Percentiles rank a stretch among this genome's conserved stretches.
phyloP scores from a whole-genome alignment of 2,888 invertebrate species.

The Mesorhabditis sp. region DNA sequence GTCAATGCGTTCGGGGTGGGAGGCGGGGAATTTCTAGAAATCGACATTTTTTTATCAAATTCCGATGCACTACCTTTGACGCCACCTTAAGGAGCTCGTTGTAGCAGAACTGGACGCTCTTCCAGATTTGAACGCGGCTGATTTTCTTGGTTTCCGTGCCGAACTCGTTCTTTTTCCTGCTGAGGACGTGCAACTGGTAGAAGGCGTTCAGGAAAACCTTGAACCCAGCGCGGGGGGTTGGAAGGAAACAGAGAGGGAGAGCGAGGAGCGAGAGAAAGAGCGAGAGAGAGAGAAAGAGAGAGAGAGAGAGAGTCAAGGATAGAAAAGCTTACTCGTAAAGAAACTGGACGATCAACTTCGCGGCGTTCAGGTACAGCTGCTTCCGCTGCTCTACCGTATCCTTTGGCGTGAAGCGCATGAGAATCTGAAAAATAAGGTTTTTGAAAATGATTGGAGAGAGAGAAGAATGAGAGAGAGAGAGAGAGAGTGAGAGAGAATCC shows the following conservation, averaged over 20 bases:
- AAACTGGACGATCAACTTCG: conserved; percentile 30
- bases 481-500: too few species aligned
- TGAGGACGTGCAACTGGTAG: conserved; percentile 35
- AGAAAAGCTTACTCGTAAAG: conserved; percentile 26
- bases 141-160: conserved; percentile 21
- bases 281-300: too few species aligned
- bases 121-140: conserved; percentile 34
- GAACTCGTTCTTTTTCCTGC: conserved; percentile 15
- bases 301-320: too few species aligned
- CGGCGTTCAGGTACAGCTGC: conserved; percentile 26
- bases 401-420: conserved; percentile 20
- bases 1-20: conserved; percentile 44
- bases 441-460: too few species aligned
- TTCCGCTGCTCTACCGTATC: conserved; percentile 37
- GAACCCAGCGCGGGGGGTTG: conserved; percentile 30
- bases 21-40: conserved; percentile 41
- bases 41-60: neutral
- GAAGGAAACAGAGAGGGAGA: too few species aligned
- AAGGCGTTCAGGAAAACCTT: conserved; percentile 48
- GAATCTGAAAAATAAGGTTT: neutral
- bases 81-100: conserved; percentile 42
- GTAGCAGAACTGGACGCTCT: conserved; percentile 35
- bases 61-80: conserved; percentile 23
- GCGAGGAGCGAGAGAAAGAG: too few species aligned
- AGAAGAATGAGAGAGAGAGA: too few species aligned